Percentiles rank a stretch among this genome's conserved stretches.
These are phyloP conservation scores for Atta cephalotes DNA, from an alignment of 1,140 invertebrate species.

Conservation along the genomic window DNA sequence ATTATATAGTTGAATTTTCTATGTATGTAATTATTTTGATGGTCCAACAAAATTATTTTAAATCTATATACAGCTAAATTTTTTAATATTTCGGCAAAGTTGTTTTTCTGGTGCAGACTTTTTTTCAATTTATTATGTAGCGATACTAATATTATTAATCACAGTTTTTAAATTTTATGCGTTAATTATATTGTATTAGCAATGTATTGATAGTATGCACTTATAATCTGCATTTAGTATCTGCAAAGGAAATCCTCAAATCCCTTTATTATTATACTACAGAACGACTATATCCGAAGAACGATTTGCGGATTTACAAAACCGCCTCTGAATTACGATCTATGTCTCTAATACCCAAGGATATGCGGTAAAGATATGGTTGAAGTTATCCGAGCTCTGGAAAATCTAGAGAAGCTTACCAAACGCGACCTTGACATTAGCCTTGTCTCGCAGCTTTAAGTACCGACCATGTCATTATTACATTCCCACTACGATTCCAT, in stretches of 20 bases:
- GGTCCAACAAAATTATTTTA: too few species aligned
- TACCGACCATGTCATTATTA: conserved; percentile 7
- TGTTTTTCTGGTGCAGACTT: too few species aligned
- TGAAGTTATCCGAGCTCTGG: conserved; percentile 20
- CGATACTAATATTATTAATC: not conserved
- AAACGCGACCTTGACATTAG: conserved; percentile 75
- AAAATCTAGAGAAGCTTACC: conserved; percentile 68
- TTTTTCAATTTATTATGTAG: too few species aligned
- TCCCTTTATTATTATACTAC: not conserved
- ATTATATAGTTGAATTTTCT: too few species aligned
- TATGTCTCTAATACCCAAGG: conserved; percentile 43
- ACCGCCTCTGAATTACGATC: conserved; percentile 26
- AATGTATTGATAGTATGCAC: not conserved
- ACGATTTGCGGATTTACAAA: conserved; percentile 32
- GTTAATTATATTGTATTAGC: not conserved
- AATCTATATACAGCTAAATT: too few species aligned
- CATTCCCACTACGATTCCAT: conserved; percentile 9
- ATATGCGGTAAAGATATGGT: conserved; percentile 50
- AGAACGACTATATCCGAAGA: not conserved
- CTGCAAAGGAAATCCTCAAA: not conserved
- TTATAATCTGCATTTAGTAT: not conserved
- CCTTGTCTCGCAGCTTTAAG: conserved; percentile 26
- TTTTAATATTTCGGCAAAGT: too few species aligned
- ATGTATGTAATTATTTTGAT: too few species aligned
- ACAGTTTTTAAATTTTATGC: not conserved